Evolutionary conservation across 2,113 vertebrate genomes (phyloP).

Genomic region (Erinaceus europaeus): DNA sequence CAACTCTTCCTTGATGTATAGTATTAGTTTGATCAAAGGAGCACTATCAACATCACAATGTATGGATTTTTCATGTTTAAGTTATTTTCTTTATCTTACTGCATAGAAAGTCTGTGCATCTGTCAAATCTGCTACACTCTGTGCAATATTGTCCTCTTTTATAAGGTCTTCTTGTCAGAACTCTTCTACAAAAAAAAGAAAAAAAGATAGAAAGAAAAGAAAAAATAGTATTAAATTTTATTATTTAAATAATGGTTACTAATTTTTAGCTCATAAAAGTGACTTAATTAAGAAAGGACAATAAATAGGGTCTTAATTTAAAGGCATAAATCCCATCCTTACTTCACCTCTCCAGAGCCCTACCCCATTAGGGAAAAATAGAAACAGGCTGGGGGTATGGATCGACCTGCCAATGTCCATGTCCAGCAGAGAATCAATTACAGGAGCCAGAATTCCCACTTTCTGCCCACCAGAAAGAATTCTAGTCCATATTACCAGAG

Average conservation of each 20-base stretch:
- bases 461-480: too few species aligned
- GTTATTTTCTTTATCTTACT: constrained; percentile 68
- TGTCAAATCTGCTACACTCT: constrained; percentile 15
- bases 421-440: too few species aligned
- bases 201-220: constrained; percentile 47
- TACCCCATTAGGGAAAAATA: too few species aligned
- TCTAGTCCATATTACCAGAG: too few species aligned
- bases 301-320: background rate
- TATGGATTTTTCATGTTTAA: constrained; percentile 15
- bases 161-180: constrained; percentile 64
- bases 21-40: too few species aligned
- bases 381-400: too few species aligned
- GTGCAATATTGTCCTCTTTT: constrained; percentile 33
- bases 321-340: too few species aligned
- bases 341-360: too few species aligned
- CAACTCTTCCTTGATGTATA: too few species aligned
- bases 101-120: constrained; percentile 71
- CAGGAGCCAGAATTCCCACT: too few species aligned
- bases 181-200: constrained; percentile 48
- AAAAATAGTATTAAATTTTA: constrained; percentile 22
- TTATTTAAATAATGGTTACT: background rate
- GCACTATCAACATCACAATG: too few species aligned
- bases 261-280: background rate
- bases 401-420: too few species aligned
- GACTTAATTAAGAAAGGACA: constrained; percentile 10